Percentiles rank a stretch among this genome's conserved stretches.
These are phyloP conservation scores for Platysternon megacephalum DNA, from an alignment of 2,113 vertebrate genomes.

Conservation along the genomic window DNA sequence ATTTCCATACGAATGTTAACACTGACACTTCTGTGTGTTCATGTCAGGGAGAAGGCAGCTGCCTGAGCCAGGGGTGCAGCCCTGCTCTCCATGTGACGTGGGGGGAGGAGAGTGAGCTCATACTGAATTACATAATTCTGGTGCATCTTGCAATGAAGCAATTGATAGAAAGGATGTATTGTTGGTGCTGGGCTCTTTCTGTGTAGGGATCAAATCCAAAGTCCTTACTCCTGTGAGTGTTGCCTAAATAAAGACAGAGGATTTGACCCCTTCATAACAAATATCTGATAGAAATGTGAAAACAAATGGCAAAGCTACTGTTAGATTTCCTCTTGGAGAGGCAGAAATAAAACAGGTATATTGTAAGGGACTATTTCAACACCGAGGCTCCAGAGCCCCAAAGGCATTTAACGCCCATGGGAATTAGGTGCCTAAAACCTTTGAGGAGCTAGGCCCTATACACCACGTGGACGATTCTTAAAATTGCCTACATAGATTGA, in stretches of 20 bases:
- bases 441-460: neutral
- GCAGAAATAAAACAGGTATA: neutral
- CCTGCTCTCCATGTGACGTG: neutral
- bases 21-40: slow-evolving; percentile 30
- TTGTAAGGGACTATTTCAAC: neutral
- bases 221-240: neutral
- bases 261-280: neutral
- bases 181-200: neutral
- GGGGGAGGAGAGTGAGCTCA: neutral
- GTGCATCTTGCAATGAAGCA: neutral
- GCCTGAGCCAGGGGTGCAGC: neutral
- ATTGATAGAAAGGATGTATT: accelerated
- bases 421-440: neutral
- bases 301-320: neutral
- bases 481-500: accelerated
- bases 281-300: neutral
- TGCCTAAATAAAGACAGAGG: neutral
- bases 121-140: neutral
- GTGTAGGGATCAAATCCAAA: neutral
- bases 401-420: neutral
- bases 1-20: slow-evolving; percentile 21
- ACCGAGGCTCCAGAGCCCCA: too few species aligned
- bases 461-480: accelerated
- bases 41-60: slow-evolving; percentile 28
- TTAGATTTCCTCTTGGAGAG: neutral